Conservation (phyloP, 2,113 vertebrate genomes). For the Rhadina sibilatrix region DNA sequence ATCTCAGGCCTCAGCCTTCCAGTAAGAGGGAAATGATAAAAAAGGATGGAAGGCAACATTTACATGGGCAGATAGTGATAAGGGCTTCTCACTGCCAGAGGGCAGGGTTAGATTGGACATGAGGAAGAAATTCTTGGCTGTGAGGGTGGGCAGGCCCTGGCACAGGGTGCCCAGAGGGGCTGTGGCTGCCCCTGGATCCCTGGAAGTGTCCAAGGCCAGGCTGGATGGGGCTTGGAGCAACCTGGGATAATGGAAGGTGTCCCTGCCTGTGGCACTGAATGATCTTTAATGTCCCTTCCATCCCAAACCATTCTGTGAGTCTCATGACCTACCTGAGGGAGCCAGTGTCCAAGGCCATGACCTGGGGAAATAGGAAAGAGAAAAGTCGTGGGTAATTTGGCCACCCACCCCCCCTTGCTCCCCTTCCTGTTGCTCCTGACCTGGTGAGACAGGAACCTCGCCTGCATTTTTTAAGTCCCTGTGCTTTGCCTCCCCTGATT, state of each 20-base stretch:
- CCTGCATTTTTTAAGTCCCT: background rate
- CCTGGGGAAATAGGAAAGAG: background rate
- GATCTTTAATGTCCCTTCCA: background rate
- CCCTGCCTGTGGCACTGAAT: background rate
- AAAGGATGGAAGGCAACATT: background rate
- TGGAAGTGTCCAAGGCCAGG: rapidly evolving
- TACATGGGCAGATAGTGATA: background rate
- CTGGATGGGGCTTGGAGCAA: rapidly evolving
- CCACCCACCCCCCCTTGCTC: background rate
- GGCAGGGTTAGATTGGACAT: background rate
- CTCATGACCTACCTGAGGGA: background rate
- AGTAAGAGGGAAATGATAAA: background rate
- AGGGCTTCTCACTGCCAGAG: background rate
- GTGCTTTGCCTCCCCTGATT: rapidly evolving
- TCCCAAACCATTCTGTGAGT: background rate
- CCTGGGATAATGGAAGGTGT: background rate
- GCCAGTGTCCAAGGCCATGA: background rate
- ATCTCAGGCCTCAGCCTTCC: background rate
- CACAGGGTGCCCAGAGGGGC: rapidly evolving
- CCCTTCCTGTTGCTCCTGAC: background rate
- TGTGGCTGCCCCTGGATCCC: background rate
- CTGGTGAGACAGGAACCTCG: background rate
- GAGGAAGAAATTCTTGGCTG: rapidly evolving
- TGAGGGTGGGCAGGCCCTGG: rapidly evolving
- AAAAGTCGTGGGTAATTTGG: background rate